Base-by-base conservation (phyloP, 2,888 invertebrate species). In the Polydesmus complanatus region DNA sequence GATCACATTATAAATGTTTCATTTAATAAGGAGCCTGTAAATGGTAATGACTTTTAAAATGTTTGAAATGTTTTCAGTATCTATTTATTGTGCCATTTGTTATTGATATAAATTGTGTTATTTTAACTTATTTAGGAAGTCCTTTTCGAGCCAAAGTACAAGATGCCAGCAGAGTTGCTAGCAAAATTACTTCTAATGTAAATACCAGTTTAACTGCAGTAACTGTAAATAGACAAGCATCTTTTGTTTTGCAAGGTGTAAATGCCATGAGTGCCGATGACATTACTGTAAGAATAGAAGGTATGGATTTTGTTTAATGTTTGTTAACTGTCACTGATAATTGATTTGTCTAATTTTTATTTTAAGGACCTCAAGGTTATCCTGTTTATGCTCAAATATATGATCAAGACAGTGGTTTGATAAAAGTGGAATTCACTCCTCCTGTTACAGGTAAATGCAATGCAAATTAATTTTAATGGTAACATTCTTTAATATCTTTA, bases 1-100 rank as follows among this genome's bases (percentile, higher is more conserved):
- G 88, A 92, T 73, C 96, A 97, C 77, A 83, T 89, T 63, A 91
- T 97, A 68, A 93, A 93, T 78, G 95, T 98, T 64, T 92, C 93
- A 63, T 98, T 98, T 76, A 98, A 97, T 77, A 93, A 94, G 76
- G 83, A 88, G 73, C 79, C 78, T 68, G 78, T 80, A n/a, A 75
- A 76, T 67, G 77, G 76, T 74, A 68, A 62, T 60, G 53, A 2
- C 27, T 47, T 26, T 57, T 56, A 18, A 27, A 8, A 21, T 51
- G 19, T 19, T n/a, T 51, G 51, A 51, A 51, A 5, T 14, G 8
- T 37, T 58, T 53, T 62, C 14, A 54, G 55, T 47, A 18, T 37
- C 62, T 19, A 54, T 14, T 25, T 48, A 27, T 21, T 37, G 14
- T 49, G 18, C 11, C 27, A 60, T 27, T 47, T 26, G 8, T 25